Evolutionary conservation across 1,140 invertebrate genomes (phyloP).

Genomic region (Drosophila gunungcola): DNA sequence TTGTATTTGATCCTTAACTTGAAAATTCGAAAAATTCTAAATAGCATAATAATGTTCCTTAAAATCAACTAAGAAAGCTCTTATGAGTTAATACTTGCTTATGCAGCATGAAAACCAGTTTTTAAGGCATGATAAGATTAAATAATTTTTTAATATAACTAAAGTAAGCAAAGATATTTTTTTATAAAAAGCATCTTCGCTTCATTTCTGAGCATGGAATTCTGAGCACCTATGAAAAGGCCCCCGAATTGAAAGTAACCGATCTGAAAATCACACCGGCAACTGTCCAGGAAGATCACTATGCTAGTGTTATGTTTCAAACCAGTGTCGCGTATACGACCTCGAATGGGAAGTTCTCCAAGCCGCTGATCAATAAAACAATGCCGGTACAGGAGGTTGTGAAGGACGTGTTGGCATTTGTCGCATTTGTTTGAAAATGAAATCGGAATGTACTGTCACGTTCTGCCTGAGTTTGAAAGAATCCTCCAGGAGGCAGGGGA

Average conservation of each 20-base stretch:
- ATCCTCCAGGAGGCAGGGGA: constrained; percentile 48
- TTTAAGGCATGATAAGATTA: too few relatives aligned
- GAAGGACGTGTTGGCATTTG: constrained; percentile 48
- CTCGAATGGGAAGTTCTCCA: not conserved
- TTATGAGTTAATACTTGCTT: too few relatives aligned
- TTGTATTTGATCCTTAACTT: too few relatives aligned
- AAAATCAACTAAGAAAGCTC: too few relatives aligned
- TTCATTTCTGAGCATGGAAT: too few relatives aligned
- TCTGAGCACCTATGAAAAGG: constrained; percentile 35
- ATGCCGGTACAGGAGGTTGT: constrained; percentile 66
- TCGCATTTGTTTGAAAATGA: constrained; percentile 56
- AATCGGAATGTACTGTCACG: constrained; percentile 54
- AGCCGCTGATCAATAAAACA: constrained; percentile 65
- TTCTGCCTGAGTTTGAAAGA: constrained; percentile 54
- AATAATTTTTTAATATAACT: too few relatives aligned
- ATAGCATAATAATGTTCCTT: too few relatives aligned
- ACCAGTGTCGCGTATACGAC: constrained; percentile 20
- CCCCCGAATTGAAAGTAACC: constrained; percentile 25
- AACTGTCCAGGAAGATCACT: constrained; percentile 69
- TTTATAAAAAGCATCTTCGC: constrained; percentile 5
- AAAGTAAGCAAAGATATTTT: too few relatives aligned
- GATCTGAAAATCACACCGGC: constrained; percentile 53
- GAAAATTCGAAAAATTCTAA: too few relatives aligned
- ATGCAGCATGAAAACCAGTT: too few relatives aligned
- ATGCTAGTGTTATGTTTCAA: constrained; percentile 76